Base-by-base conservation (phyloP, 1,140 invertebrate species). In the Anagrus nilaparvatae region DNA sequence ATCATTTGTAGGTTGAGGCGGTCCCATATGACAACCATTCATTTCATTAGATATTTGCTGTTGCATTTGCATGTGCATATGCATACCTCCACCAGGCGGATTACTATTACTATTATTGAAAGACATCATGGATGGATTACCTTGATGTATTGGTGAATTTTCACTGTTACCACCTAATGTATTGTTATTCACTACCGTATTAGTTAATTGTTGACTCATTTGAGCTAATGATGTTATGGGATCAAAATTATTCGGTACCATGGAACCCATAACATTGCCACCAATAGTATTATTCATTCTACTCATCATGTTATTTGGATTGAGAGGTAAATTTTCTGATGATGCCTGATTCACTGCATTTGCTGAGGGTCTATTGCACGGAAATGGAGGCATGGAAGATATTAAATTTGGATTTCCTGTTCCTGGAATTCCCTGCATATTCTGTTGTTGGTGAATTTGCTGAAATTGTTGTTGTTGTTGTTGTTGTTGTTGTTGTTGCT, bases 181-280 rank as follows among this genome's bases (percentile, higher is more conserved):
- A 37, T 73, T 71, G 50, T 73, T 75, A 49, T 74, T 76, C 8
- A 78, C 71, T 24, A 79, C 78, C 27, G 75, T 81, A 53, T 81
- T 88, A 3, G 87, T 89, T 17, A 93, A 60, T 55, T 91, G 87
- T 54, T 93, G 89, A 36, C 84, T 89, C 90, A 93, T 94, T 61
- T 93, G 88, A 17, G 89, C 87, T 53, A 93, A 74, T 4, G 90
- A 94, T 12, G 88, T 87, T 48, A 94, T 93, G 0, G 90, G 89
- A 71, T 94, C 90, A 63, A 93, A 93, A 53, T 77, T 79, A 38
- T 76, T 74, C 10, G 70, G 53, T 53, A 74, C 77, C 53, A 73
- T 74, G 42, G 69, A 72, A 21, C 67, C 67, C 29, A 73, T 61
- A n/a, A n/a, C n/a, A n/a, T n/a, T n/a, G 8, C 40, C 34, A 3